Evolutionary conservation across 2,113 vertebrate genomes (phyloP), one percentile per base, ranked within the genome.

Genomic region (Anoplopoma fimbria): DNA sequence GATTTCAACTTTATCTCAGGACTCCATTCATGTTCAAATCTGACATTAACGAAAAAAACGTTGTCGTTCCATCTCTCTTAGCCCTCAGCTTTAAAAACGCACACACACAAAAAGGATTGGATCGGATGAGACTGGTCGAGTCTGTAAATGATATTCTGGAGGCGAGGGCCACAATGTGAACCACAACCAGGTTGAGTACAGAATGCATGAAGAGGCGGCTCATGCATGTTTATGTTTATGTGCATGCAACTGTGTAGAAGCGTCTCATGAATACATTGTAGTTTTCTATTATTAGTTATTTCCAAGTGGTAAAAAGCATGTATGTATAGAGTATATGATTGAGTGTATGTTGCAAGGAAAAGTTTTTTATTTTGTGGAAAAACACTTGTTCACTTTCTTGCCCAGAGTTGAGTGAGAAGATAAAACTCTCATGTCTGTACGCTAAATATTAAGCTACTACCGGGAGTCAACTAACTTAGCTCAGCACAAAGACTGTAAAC

Each of bases 171-270:
- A 72, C 40, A 72, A 31, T 55, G 69, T 81, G 64, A 58, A 79
- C 31, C 55, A 36, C 40, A 82, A 63, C 34, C 73, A 82, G 75
- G 68, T 51, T 83, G 77, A 77, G 45, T 29, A 62, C 64, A 71
- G 58, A 69, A 36, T 38, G 42, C 64, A 73, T 77, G 87, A 82
- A 61, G 88, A 84, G 75, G 71, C n/a, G 51, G 65, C 36, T 61
- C 33, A 77, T 79, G 33, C 40, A 77, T 74, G 68, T 74, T 57
- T 38, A 14, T 51, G 17, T 70, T 84, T 64, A 74, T 73, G 40
- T 61, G 6, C 42, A 76, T 63, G 33, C 29, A 67, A 36, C 38
- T 77, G 38, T 69, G 58, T 77, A 27, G 31, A 9, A 38, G 36
- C 47, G 71, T 27, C 45, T 80, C 57, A 68, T 76, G 63, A 77